Evolutionary conservation across 30 jellyfish, hydroid and myxozoan species (phyloP).

Genomic region (Clytia hemisphaerica): DNA sequence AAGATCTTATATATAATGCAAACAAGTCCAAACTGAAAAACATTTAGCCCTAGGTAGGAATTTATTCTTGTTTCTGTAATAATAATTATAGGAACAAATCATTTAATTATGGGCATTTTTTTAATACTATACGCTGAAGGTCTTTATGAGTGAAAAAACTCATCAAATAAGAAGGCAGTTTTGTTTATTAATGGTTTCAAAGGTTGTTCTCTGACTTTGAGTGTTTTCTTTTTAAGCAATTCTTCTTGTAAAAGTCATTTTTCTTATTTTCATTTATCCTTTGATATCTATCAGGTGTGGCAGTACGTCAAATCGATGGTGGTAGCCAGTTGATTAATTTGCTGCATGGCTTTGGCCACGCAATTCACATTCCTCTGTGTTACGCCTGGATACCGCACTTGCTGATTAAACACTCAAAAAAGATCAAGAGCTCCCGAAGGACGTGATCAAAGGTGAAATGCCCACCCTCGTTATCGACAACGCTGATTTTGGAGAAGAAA

Average conservation of each 20-base stretch:
- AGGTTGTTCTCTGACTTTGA: too few relatives aligned
- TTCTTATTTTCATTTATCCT: too few relatives aligned
- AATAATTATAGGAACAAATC: too few relatives aligned
- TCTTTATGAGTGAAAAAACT: too few relatives aligned
- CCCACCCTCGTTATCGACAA: slow-evolving; percentile 34
- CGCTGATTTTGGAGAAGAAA: slow-evolving; percentile 50
- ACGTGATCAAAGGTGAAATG: neutral
- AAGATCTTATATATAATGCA: slow-evolving; percentile 33
- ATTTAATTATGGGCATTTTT: too few relatives aligned
- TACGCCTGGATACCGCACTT: slow-evolving; percentile 25
- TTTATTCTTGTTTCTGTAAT: too few relatives aligned
- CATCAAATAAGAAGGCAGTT: too few relatives aligned
- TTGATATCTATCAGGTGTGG: too few relatives aligned
- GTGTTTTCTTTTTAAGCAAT: too few relatives aligned
- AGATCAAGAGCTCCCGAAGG: neutral
- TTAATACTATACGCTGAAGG: too few relatives aligned
- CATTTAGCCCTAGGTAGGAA: slow-evolving; percentile 27
- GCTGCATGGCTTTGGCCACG: slow-evolving; percentile 41
- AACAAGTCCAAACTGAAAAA: slow-evolving; percentile 28
- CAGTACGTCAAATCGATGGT: slow-evolving; percentile 37
- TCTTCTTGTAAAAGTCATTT: too few relatives aligned
- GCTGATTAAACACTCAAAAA: slow-evolving; percentile 8
- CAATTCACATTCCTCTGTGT: slow-evolving; percentile 8
- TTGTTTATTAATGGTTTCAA: too few relatives aligned
- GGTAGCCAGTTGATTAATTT: neutral